These are phyloP conservation scores for Sylvia atricapilla DNA, from an alignment of 2,113 vertebrate genomes.

Conservation along the genomic window DNA sequence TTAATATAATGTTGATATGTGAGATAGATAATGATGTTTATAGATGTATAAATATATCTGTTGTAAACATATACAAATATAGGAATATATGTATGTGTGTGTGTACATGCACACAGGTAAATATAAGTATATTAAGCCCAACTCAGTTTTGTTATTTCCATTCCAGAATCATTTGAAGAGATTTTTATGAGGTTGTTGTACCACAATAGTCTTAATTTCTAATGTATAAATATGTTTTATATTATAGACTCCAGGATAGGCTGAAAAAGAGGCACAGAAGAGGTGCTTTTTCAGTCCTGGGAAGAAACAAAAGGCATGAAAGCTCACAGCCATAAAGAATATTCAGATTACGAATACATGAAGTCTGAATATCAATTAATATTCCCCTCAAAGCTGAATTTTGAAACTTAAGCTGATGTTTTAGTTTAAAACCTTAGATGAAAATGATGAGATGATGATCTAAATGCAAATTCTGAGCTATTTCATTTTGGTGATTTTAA, in stretches of 20 bases:
- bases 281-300: not conserved
- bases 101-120: too few species aligned
- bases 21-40: not conserved
- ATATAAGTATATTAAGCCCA: not conserved
- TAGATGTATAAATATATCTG: not conserved
- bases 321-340: not conserved
- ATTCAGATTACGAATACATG: not conserved
- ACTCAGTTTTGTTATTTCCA: not conserved
- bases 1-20: not conserved
- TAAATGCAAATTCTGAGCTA: not conserved
- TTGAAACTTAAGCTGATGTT: not conserved
- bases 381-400: not conserved
- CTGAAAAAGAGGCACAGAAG: not conserved
- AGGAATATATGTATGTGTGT: not conserved
- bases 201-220: not conserved
- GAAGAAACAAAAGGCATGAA: not conserved
- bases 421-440: not conserved
- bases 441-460: not conserved
- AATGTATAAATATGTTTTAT: not conserved
- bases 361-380: not conserved
- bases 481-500: not conserved
- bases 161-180: not conserved
- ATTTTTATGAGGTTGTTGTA: not conserved
- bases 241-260: not conserved
- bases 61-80: not conserved